A percentile compares a stretch with the other conserved stretches of the same genome.
These are phyloP conservation scores for Gymnoscopelus braueri DNA, from an alignment of 2,797 vertebrate species.

Conservation along the genomic window DNA sequence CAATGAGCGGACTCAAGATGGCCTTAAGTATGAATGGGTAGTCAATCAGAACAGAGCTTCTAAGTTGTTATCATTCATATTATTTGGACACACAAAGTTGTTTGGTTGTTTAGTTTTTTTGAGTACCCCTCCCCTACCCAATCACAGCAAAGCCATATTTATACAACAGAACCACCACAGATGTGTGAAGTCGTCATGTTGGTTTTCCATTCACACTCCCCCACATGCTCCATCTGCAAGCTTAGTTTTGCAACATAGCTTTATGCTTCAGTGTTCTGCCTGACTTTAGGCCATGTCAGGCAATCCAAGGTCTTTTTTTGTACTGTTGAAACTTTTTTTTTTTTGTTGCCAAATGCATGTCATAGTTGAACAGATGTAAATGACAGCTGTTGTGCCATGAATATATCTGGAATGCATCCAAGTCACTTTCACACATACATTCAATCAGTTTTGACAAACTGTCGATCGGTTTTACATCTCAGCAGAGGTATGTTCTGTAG, in stretches of 20 bases:
- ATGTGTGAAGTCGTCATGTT: conserved; percentile 13
- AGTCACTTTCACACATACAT: neutral
- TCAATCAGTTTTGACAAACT: neutral
- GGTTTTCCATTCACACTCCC: conserved; percentile 17
- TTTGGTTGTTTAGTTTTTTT: conserved; percentile 27
- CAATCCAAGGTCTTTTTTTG: conserved; percentile 21
- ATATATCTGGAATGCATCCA: conserved; percentile 5
- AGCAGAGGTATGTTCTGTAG: neutral
- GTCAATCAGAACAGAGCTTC: conserved; percentile 11
- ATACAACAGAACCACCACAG: conserved; percentile 25
- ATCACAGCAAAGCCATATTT: conserved; percentile 65
- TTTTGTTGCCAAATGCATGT: conserved; percentile 57
- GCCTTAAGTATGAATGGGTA: conserved; percentile 67
- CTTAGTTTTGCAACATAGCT: conserved; percentile 14
- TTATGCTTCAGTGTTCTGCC: conserved; percentile 15
- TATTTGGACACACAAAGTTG: neutral
- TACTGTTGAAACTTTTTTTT: conserved; percentile 12
- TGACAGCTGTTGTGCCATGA: neutral
- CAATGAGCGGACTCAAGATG: conserved; percentile 32
- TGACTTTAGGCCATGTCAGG: conserved; percentile 1
- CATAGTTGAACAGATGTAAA: conserved; percentile 7
- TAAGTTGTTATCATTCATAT: conserved; percentile 17
- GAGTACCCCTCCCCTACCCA: neutral
- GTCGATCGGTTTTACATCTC: neutral
- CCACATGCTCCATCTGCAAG: conserved; percentile 3